Conservation (phyloP, 1,140 invertebrate genomes). For the Triops longicaudatus region DNA sequence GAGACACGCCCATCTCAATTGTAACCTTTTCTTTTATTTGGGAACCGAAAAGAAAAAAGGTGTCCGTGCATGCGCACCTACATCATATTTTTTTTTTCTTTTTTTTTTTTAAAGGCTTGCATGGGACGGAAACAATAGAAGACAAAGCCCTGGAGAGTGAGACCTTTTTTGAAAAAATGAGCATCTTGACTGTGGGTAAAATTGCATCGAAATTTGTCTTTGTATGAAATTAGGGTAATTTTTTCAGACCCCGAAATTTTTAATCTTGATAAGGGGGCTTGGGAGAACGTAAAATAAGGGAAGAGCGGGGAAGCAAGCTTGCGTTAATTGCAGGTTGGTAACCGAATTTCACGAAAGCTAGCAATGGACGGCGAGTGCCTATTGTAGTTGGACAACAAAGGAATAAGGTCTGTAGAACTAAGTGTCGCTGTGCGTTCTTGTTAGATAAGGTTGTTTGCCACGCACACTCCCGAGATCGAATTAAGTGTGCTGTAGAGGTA, state of each 20-base stretch:
- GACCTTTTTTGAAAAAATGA: not conserved
- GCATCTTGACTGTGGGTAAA: not conserved
- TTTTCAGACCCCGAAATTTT: not conserved
- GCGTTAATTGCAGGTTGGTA: not conserved
- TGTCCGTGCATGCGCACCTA: not conserved
- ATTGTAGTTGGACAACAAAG: not conserved
- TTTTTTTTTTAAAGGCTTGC: not conserved
- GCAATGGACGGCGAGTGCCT: not conserved
- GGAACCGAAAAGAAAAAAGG: not conserved
- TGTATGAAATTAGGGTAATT: not conserved
- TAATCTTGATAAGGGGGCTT: not conserved
- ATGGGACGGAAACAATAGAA: not conserved
- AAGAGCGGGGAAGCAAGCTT: not conserved
- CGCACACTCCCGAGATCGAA: not conserved
- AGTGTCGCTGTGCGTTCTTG: not conserved
- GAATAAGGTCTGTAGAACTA: not conserved
- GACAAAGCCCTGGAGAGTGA: not conserved
- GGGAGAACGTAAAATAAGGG: not conserved
- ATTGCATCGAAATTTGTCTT: not conserved
- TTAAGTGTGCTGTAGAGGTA: not conserved
- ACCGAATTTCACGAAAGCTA: not conserved
- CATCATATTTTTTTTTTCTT: not conserved
- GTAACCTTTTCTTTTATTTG: not conserved
- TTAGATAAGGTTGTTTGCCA: not conserved
- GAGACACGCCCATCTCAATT: slow-evolving; percentile 1